phyloP scores from a whole-genome alignment of 92 coral and sea anemone species.

The Siderastrea siderea region DNA sequence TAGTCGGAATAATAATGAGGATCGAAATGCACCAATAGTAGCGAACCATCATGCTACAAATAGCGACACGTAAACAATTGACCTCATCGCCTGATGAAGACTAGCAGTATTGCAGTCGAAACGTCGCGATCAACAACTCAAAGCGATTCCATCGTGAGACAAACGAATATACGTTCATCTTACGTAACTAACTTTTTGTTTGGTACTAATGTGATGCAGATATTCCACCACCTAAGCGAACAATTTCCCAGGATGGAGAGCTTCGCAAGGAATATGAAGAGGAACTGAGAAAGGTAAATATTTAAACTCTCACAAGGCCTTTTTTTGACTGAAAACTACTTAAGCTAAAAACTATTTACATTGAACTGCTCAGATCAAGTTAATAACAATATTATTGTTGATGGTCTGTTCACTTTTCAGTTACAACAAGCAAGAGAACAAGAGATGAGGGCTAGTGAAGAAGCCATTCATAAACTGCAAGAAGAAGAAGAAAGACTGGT shows the following conservation, averaged over 20 bases:
- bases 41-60: no score
- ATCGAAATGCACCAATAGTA: no score
- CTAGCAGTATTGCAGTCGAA: no score
- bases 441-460: constrained; percentile 89
- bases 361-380: background rate
- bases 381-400: background rate
- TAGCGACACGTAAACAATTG: no score
- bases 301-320: background rate
- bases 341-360: background rate
- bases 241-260: constrained; percentile 88
- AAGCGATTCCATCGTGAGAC: no score
- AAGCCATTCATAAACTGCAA: constrained; percentile 70
- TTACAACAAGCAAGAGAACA: constrained; percentile 82
- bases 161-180: no score
- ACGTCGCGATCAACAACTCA: no score
- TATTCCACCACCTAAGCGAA: constrained; percentile 75
- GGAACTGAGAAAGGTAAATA: constrained; percentile 88
- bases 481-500: constrained; percentile 76
- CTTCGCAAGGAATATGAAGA: constrained; percentile 91
- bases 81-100: no score
- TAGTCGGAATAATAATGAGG: no score
- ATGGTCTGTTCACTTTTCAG: constrained; percentile 37
- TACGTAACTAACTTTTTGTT: no score
- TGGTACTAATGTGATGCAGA: constrained; percentile 34
- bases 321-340: no score